Conservation (phyloP, 2,113 vertebrate species). For the Solenodon paradoxus region DNA sequence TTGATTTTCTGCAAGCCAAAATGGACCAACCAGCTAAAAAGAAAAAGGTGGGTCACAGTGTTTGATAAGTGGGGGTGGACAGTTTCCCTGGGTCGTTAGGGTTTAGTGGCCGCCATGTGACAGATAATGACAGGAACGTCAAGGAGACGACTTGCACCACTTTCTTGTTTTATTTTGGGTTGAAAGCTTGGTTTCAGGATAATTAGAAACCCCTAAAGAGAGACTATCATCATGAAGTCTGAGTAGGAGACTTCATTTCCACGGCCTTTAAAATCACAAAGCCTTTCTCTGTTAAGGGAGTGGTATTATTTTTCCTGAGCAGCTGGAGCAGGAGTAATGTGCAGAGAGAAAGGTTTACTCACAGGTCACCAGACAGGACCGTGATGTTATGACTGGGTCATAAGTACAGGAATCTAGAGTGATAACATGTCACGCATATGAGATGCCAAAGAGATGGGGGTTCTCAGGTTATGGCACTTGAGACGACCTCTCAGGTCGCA, state of each 20-base stretch:
- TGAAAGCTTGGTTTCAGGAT: neutral
- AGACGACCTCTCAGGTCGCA: neutral
- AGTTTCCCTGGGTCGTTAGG: neutral
- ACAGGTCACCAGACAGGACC: neutral
- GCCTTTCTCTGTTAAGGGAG: neutral
- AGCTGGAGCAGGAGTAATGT: neutral
- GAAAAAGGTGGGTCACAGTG: constrained; percentile 92
- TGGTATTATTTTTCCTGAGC: neutral
- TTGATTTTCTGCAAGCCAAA: constrained; percentile 98
- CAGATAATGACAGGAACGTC: neutral
- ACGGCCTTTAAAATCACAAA: neutral
- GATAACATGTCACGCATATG: neutral
- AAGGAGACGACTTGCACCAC: neutral
- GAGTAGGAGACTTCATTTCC: neutral
- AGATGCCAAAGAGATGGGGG: neutral
- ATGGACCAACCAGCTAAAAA: constrained; percentile 99
- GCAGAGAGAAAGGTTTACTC: neutral
- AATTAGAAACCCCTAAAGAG: neutral
- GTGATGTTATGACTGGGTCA: neutral
- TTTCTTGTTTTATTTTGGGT: neutral
- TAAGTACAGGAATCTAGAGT: neutral
- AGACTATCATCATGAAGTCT: neutral
- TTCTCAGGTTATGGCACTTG: neutral
- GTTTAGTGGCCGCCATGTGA: neutral
- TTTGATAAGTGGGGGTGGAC: constrained; percentile 17